phyloP scores from a whole-genome alignment of 2,797 vertebrate genomes.

The Otolemur crassicaudatus region DNA sequence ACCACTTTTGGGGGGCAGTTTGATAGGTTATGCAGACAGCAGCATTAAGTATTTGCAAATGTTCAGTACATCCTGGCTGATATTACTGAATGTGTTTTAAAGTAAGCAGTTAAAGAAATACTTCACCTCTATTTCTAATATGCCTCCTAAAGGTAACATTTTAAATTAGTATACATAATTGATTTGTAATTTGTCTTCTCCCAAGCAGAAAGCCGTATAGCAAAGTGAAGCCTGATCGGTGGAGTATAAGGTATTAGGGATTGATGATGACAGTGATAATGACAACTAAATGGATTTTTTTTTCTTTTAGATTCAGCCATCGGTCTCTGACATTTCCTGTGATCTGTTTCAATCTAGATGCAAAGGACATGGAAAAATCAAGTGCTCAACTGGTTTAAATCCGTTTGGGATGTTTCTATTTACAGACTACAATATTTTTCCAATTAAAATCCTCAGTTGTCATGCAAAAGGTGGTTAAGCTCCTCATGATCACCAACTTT shows the following conservation, averaged over 20 bases:
- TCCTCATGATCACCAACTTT: not conserved
- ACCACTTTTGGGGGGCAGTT: not conserved
- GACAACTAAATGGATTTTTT: conserved; percentile 9
- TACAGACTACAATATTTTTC: conserved; percentile 10
- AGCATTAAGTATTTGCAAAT: not conserved
- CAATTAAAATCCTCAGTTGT: not conserved
- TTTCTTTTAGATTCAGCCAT: conserved; percentile 76
- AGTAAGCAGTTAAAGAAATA: not conserved
- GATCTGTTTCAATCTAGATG: conserved; percentile 73
- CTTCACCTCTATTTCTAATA: conserved; percentile 40
- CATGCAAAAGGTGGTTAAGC: not conserved
- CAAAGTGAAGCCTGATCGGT: conserved; percentile 51
- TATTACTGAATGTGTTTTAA: not conserved
- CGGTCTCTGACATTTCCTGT: conserved; percentile 75
- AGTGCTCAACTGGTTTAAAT: conserved; percentile 69
- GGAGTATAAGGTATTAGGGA: conserved; percentile 46
- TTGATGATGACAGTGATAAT: conserved; percentile 14
- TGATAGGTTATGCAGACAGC: not conserved
- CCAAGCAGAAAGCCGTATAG: not conserved
- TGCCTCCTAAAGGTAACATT: conserved; percentile 57
- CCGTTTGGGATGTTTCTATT: conserved; percentile 69
- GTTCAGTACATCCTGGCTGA: not conserved
- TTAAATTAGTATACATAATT: conserved; percentile 59
- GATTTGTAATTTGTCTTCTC: conserved; percentile 64
- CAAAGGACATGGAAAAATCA: conserved; percentile 72